Conservation (phyloP, 64 coral and sea anemone species). For the Stichodactyla mertensii region DNA sequence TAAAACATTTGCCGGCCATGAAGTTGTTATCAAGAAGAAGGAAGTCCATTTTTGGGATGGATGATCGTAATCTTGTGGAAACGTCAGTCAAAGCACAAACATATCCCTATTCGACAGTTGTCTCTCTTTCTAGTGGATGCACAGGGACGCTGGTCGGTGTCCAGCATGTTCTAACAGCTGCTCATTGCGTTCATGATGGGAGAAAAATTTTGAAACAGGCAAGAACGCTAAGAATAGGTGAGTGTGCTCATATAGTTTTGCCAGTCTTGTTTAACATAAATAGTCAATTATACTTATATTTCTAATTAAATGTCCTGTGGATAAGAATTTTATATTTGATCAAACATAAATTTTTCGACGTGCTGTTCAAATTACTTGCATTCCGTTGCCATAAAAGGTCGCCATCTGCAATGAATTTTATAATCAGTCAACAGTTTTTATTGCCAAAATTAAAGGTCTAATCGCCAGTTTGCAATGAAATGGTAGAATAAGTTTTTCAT, state of each 20-base stretch:
- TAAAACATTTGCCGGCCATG: background rate
- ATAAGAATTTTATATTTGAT: conserved; percentile 8
- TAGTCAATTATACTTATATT: background rate
- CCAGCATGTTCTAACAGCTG: conserved; percentile 59
- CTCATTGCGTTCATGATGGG: conserved; percentile 54
- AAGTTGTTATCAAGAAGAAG: background rate
- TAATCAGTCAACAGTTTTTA: conserved; percentile 3
- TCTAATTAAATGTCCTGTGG: background rate
- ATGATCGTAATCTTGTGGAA: conserved; percentile 32
- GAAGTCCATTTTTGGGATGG: conserved; percentile 42
- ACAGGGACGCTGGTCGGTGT: conserved; percentile 56
- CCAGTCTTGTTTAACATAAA: background rate
- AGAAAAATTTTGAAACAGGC: conserved; percentile 43
- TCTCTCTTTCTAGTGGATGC: conserved; percentile 54
- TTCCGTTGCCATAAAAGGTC: background rate
- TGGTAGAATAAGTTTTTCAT: too few species aligned
- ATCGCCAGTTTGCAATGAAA: background rate
- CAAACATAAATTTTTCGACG: background rate
- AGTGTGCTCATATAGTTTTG: background rate
- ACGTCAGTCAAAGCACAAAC: conserved; percentile 48
- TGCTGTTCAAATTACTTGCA: background rate
- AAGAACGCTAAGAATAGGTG: conserved; percentile 47
- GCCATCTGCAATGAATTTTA: background rate
- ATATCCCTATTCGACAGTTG: conserved; percentile 52
- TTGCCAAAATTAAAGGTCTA: background rate